Evolutionary conservation across 2,888 invertebrate species (phyloP).

Genomic region (Antheraea yamamai): DNA sequence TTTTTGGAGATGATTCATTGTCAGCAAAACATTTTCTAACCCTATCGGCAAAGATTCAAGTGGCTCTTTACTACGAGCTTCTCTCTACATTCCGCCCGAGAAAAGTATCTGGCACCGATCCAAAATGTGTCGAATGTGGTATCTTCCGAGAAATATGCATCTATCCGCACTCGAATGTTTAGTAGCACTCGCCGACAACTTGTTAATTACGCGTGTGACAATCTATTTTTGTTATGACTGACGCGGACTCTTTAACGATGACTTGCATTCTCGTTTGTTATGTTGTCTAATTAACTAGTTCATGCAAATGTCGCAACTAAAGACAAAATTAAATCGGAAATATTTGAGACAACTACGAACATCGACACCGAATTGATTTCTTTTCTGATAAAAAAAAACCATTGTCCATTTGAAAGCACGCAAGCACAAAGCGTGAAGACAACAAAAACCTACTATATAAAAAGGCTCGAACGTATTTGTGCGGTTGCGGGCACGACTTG

Average conservation of each 20-base stretch:
- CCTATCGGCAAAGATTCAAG: slow-evolving; percentile 48
- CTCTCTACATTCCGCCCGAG: slow-evolving; percentile 38
- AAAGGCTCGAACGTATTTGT: slow-evolving; percentile 62
- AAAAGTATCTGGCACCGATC: slow-evolving; percentile 65
- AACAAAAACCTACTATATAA: slow-evolving; percentile 74
- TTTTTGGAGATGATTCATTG: slow-evolving; percentile 40
- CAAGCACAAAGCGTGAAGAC: slow-evolving; percentile 73
- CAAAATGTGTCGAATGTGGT: slow-evolving; percentile 58
- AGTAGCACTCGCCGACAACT: slow-evolving; percentile 48
- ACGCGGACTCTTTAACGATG: slow-evolving; percentile 24
- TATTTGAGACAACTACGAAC: slow-evolving; percentile 32
- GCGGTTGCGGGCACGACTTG: slow-evolving; percentile 72
- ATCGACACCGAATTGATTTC: slow-evolving; percentile 69
- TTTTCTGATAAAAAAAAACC: slow-evolving; percentile 62
- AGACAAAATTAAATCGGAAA: slow-evolving; percentile 30
- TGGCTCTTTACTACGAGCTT: slow-evolving; percentile 49
- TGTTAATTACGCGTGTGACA: slow-evolving; percentile 54
- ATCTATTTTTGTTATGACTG: slow-evolving; percentile 46
- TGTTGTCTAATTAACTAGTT: slow-evolving; percentile 31
- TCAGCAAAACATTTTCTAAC: slow-evolving; percentile 40
- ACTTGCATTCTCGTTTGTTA: slow-evolving; percentile 34
- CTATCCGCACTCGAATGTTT: slow-evolving; percentile 47
- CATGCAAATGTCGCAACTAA: slow-evolving; percentile 33
- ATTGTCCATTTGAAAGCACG: slow-evolving; percentile 73
- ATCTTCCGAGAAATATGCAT: slow-evolving; percentile 69